Conservation (phyloP, 1,140 invertebrate genomes). For the Spodoptera litura region DNA sequence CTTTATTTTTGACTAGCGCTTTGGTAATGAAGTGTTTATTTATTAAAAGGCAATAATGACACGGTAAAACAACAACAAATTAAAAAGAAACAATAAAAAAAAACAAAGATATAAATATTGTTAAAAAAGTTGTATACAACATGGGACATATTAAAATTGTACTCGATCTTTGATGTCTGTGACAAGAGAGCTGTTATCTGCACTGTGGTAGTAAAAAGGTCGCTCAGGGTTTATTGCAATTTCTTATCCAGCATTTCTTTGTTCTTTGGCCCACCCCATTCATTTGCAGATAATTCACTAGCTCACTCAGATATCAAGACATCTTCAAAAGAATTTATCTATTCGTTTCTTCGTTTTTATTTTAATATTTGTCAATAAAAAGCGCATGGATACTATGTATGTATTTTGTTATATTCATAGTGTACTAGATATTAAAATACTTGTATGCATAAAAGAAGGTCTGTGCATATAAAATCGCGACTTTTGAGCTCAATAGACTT, state of each 20-base stretch:
- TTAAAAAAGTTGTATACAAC: not conserved
- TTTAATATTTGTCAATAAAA: conserved; percentile 23
- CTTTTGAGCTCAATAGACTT: too few species aligned
- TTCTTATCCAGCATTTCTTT: conserved; percentile 62
- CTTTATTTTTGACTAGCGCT: too few species aligned
- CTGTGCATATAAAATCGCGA: too few species aligned
- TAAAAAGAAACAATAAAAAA: too few species aligned
- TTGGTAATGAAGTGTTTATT: too few species aligned
- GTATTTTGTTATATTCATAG: not conserved
- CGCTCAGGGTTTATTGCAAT: conserved; percentile 70
- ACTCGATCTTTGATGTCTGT: conserved; percentile 29
- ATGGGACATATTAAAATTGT: not conserved
- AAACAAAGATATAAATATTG: too few species aligned
- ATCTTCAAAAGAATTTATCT: conserved; percentile 31
- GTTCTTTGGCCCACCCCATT: conserved; percentile 60
- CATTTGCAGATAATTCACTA: conserved; percentile 45
- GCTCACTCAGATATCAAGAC: conserved; percentile 25
- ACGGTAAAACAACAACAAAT: too few species aligned
- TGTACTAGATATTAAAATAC: not conserved
- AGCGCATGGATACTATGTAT: not conserved
- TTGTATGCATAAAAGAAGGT: too few species aligned
- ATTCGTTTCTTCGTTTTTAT: conserved; percentile 26
- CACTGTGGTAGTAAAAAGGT: conserved; percentile 66
- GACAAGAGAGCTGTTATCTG: conserved; percentile 55
- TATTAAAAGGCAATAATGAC: too few species aligned